A percentile compares a stretch with the other conserved stretches of the same genome.
Evolutionary conservation across 1,140 invertebrate genomes (phyloP).

Genomic region (Sarcophaga peregrina): DNA sequence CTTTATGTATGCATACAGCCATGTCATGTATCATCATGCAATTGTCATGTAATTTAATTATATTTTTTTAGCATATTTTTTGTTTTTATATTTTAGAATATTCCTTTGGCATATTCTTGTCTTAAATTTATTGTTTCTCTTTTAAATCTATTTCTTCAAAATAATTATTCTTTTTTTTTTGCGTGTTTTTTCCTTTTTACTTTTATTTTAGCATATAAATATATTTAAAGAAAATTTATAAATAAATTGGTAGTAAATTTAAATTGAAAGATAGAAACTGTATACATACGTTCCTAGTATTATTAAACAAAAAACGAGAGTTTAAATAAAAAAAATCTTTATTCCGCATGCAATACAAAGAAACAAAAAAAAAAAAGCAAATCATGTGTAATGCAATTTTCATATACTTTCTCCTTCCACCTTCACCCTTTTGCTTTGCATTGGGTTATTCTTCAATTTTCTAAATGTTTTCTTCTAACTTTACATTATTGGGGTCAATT

Average conservation of each 20-base stretch:
- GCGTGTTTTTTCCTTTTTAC: not conserved
- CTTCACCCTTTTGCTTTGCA: not conserved
- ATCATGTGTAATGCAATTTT: not conserved
- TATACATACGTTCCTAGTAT: not conserved
- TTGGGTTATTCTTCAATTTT: not conserved
- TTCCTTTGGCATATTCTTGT: not conserved
- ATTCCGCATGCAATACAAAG: too few relatives aligned
- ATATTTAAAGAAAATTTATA: not conserved
- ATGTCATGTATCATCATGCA: too few relatives aligned
- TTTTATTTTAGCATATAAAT: not conserved
- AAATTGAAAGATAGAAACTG: not conserved
- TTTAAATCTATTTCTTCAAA: not conserved
- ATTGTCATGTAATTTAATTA: too few relatives aligned
- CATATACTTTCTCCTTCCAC: not conserved
- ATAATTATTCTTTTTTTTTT: not conserved
- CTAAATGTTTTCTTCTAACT: not conserved
- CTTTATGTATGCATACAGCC: too few relatives aligned
- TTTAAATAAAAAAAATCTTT: too few relatives aligned
- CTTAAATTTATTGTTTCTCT: not conserved
- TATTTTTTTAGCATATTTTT: too few relatives aligned
- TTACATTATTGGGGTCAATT: slow-evolving; percentile 3
- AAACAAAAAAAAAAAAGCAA: not conserved
- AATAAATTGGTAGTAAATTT: slow-evolving; percentile 18
- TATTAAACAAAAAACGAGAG: too few relatives aligned
- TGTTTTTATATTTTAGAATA: too few relatives aligned